Evolutionary conservation across 2,797 vertebrate species (phyloP).

Genomic region (Halcyon leucocephala): DNA sequence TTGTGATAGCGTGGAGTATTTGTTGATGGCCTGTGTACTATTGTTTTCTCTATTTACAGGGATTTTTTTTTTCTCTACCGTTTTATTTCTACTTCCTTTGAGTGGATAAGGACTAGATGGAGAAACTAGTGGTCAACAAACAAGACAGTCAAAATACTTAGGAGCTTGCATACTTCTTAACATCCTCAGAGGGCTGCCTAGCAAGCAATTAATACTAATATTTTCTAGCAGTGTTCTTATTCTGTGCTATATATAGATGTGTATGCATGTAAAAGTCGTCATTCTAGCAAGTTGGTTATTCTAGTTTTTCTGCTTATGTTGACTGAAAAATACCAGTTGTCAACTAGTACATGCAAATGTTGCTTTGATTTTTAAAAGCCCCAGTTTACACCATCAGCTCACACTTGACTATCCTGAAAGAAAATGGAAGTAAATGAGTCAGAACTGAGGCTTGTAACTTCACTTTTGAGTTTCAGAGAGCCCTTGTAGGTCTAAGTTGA

Average conservation of each 20-base stretch:
- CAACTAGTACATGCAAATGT: not conserved
- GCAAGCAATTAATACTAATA: not conserved
- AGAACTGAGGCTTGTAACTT: not conserved
- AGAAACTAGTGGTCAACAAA: not conserved
- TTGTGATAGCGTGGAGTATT: not conserved
- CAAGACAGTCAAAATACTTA: not conserved
- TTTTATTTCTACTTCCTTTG: not conserved
- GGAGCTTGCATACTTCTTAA: not conserved
- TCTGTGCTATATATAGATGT: not conserved
- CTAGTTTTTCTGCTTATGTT: not conserved
- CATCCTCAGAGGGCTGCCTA: not conserved
- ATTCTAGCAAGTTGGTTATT: constrained; percentile 2
- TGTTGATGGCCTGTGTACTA: not conserved
- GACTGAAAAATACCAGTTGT: not conserved
- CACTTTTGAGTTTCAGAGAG: not conserved
- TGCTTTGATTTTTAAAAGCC: constrained; percentile 13
- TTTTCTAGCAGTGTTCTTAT: not conserved
- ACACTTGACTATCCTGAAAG: not conserved
- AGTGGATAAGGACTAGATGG: not conserved
- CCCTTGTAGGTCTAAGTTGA: not conserved
- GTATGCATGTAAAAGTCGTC: not conserved
- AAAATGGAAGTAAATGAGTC: not conserved
- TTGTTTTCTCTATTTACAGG: not conserved
- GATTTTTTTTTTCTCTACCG: not conserved
- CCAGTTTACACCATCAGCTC: not conserved